These are phyloP conservation scores for Leucoraja ocellata DNA, from an alignment of 2,797 vertebrate species.

Conservation along the genomic window DNA sequence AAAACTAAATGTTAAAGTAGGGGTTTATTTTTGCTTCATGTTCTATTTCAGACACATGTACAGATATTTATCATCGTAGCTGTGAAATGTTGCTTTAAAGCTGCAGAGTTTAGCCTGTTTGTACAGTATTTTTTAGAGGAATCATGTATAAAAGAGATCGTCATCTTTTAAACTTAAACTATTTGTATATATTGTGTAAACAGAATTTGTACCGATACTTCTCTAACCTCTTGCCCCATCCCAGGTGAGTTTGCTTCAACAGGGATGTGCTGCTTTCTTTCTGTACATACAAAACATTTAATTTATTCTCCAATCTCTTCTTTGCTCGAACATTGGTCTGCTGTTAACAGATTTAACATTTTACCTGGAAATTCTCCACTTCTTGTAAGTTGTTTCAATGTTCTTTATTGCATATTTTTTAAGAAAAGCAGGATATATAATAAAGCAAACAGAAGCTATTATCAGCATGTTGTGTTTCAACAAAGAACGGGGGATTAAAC, in stretches of 20 bases:
- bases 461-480: background rate
- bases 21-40: constrained; percentile 78
- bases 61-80: constrained; percentile 94
- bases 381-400: background rate
- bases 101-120: constrained; percentile 66
- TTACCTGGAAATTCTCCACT: background rate
- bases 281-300: background rate
- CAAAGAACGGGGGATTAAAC: too few relatives aligned
- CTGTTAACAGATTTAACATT: background rate
- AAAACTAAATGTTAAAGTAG: constrained; percentile 78
- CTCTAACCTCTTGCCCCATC: background rate
- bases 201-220: background rate
- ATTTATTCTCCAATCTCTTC: background rate
- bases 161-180: background rate
- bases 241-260: background rate
- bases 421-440: background rate
- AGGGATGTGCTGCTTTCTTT: background rate
- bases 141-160: background rate
- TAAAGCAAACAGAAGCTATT: background rate
- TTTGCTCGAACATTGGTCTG: background rate
- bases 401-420: background rate
- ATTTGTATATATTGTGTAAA: constrained; percentile 27
- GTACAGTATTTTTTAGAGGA: constrained; percentile 43
- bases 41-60: constrained; percentile 81
- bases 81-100: constrained; percentile 99